These are phyloP conservation scores for Ceriagrion tenellum DNA, from an alignment of 2,888 invertebrate species.

Conservation along the genomic window DNA sequence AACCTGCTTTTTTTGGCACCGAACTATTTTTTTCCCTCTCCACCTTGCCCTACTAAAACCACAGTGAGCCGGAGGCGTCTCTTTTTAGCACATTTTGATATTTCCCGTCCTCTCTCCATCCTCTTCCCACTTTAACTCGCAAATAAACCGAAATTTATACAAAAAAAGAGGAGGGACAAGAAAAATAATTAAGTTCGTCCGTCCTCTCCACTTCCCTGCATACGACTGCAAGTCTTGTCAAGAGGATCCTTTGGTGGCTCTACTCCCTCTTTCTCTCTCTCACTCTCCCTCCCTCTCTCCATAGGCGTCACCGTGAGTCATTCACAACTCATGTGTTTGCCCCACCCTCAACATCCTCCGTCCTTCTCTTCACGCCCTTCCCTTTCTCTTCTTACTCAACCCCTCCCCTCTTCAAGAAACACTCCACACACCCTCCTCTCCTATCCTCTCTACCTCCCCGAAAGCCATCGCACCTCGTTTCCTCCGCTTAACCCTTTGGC, in stretches of 20 bases:
- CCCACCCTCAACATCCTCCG: background rate
- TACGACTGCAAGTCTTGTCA: constrained; percentile 12
- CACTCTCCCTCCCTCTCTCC: background rate
- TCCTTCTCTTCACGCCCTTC: background rate
- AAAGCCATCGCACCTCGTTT: background rate
- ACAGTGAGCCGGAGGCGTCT: background rate
- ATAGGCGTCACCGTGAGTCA: background rate
- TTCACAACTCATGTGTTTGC: background rate
- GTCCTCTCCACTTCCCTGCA: background rate
- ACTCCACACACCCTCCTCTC: background rate
- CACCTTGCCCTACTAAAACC: constrained; percentile 17
- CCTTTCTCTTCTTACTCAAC: background rate
- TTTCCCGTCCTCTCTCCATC: background rate
- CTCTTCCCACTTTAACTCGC: background rate
- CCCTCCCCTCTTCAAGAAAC: background rate
- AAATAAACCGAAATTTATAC: background rate
- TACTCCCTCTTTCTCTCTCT: background rate
- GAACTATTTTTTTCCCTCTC: background rate
- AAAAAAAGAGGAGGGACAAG: background rate
- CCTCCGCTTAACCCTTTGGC: background rate
- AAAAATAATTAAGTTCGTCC: background rate
- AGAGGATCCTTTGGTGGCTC: background rate
- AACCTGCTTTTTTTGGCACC: background rate
- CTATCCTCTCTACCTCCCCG: background rate
- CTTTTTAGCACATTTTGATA: background rate